Percentiles rank a stretch among this genome's conserved stretches.
phyloP scores from a whole-genome alignment of 1,140 invertebrate genomes.

The Mycetomoellerius zeteki region DNA sequence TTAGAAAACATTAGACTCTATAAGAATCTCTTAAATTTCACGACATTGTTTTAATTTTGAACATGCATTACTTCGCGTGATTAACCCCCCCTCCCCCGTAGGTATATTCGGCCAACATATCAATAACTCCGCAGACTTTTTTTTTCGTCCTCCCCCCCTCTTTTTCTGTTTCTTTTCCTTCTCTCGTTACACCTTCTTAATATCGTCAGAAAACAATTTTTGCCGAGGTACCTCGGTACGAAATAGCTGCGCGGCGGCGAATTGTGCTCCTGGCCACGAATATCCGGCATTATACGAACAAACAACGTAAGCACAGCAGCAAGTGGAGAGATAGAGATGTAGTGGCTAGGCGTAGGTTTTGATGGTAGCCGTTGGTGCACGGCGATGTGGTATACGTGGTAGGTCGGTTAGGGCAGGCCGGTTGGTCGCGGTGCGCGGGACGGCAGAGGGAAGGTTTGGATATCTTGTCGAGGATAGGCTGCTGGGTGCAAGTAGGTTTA shows the following conservation, averaged over 20 bases:
- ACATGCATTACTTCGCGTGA: background rate
- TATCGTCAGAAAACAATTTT: constrained; percentile 59
- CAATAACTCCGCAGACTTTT: background rate
- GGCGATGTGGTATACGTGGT: constrained; percentile 59
- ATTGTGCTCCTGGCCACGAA: constrained; percentile 50
- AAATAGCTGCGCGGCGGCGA: constrained; percentile 40
- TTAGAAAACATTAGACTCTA: background rate
- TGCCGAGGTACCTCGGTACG: constrained; percentile 16
- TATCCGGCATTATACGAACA: constrained; percentile 54
- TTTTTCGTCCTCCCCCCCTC: background rate
- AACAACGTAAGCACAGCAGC: constrained; percentile 52
- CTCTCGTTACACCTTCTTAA: background rate
- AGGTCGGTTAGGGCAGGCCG: constrained; percentile 61
- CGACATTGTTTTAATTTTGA: constrained; percentile 9
- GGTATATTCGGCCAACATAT: background rate
- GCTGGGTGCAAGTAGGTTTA: constrained; percentile 86
- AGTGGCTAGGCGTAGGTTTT: constrained; percentile 75
- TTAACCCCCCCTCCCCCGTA: too few relatives aligned
- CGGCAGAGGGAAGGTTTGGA: constrained; percentile 74
- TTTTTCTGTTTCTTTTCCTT: background rate
- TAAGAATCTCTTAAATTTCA: background rate
- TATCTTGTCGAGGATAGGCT: constrained; percentile 78
- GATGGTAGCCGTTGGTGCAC: constrained; percentile 71
- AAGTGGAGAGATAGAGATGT: constrained; percentile 70
- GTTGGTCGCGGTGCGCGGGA: constrained; percentile 54